A percentile compares a stretch with the other conserved stretches of the same genome.
Evolutionary conservation across 35 echinoderm and acorn worm species (phyloP).

Genomic region (Apostichopus californicus): DNA sequence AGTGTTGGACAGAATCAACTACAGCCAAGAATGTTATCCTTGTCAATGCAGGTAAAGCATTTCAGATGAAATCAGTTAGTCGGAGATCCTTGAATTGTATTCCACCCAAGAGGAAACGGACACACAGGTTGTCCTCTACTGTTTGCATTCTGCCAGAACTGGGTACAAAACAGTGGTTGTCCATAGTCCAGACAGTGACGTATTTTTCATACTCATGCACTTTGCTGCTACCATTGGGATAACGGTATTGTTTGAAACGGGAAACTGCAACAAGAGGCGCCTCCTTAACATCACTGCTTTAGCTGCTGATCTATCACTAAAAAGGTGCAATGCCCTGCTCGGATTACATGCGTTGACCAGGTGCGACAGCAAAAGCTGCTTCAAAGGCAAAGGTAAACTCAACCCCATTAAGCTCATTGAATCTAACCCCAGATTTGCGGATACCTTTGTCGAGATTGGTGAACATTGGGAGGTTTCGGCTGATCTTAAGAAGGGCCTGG

Average conservation of each 20-base stretch:
- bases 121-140: constrained; percentile 58
- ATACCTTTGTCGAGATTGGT: constrained; percentile 13
- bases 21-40: no score
- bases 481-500: constrained; percentile 23
- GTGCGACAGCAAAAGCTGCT: constrained; percentile 64
- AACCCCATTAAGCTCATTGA: constrained; percentile 60
- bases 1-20: no score
- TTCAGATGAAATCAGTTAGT: no score
- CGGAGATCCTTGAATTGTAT: no score
- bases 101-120: no score
- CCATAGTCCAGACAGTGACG: constrained; percentile 56
- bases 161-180: constrained; percentile 7
- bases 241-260: constrained; percentile 60
- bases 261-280: constrained; percentile 43
- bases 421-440: not conserved
- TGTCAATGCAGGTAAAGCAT: no score
- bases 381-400: constrained; percentile 69
- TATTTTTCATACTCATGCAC: constrained; percentile 68
- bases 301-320: not conserved
- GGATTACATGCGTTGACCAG: constrained; percentile 61
- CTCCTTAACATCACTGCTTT: constrained; percentile 48
- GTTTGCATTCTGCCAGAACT: constrained; percentile 26
- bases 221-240: constrained; percentile 27
- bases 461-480: constrained; percentile 53
- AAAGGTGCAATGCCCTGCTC: constrained; percentile 47